Evolutionary conservation across 1,140 invertebrate species (phyloP).

Genomic region (Subanguina moxae): DNA sequence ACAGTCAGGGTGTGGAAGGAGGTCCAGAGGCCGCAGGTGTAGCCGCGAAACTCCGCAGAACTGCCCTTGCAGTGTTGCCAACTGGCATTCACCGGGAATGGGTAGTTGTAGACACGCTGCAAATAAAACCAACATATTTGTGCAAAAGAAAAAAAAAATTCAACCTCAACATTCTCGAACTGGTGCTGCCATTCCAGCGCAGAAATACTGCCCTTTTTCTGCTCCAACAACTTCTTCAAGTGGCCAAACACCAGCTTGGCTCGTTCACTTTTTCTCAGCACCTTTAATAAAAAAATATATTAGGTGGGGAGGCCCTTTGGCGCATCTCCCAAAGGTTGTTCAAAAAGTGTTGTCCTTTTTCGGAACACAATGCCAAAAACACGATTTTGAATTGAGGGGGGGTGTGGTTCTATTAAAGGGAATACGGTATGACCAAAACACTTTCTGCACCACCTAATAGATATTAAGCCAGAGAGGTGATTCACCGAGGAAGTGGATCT

Average conservation of each 20-base stretch:
- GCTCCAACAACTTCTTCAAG: constrained; percentile 44
- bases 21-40: constrained; percentile 89
- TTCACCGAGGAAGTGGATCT: neutral
- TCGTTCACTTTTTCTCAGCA: constrained; percentile 48
- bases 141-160: constrained; percentile 10
- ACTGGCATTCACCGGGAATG: constrained; percentile 62
- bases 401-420: no score
- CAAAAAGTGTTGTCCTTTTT: no score
- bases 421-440: no score
- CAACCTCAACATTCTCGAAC: constrained; percentile 53
- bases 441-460: no score
- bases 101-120: constrained; percentile 34
- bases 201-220: constrained; percentile 27
- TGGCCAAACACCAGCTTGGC: constrained; percentile 52
- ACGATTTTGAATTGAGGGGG: no score
- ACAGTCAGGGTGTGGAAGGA: constrained; percentile 89
- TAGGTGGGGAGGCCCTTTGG: no score
- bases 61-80: constrained; percentile 83
- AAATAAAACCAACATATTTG: neutral
- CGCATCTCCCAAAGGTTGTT: no score
- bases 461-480: neutral
- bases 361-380: no score
- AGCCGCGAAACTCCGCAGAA: constrained; percentile 72
- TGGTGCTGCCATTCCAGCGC: constrained; percentile 48
- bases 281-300: constrained; percentile 27